Evolutionary conservation across 2,113 vertebrate species (phyloP).

Genomic region (Daphoenositta chrysoptera): DNA sequence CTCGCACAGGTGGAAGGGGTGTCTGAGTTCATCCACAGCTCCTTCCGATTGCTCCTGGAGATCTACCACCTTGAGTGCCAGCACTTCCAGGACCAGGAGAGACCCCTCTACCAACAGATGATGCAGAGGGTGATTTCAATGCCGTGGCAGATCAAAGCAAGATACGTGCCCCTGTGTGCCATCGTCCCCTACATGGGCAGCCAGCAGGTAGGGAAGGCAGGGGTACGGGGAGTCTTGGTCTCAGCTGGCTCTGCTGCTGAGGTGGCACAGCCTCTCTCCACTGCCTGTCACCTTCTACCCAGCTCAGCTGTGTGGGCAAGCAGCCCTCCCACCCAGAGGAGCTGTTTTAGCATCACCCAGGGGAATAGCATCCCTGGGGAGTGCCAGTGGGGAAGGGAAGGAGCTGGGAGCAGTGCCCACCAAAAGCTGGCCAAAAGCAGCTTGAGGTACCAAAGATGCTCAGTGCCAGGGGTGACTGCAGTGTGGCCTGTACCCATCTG

Average conservation of each 20-base stretch:
- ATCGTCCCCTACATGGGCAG: constrained; percentile 80
- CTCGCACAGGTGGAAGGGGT: constrained; percentile 81
- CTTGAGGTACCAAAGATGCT: not conserved
- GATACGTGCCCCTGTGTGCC: constrained; percentile 78
- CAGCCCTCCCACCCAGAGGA: not conserved
- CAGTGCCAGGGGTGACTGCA: not conserved
- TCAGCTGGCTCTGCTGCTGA: not conserved
- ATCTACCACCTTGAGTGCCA: constrained; percentile 79
- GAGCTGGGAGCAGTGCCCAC: no score
- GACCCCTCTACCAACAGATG: constrained; percentile 65
- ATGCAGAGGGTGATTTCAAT: constrained; percentile 72
- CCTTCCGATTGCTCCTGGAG: constrained; percentile 78
- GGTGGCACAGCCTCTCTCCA: not conserved
- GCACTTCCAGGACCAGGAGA: constrained; percentile 66
- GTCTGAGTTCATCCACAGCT: constrained; percentile 73
- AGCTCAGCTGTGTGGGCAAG: not conserved
- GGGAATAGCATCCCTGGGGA: not conserved
- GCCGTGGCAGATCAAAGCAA: constrained; percentile 84
- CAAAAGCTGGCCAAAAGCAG: not conserved
- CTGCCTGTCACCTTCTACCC: not conserved
- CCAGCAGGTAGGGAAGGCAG: constrained; percentile 65
- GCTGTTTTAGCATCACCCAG: not conserved
- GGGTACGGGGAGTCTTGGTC: fast-evolving
- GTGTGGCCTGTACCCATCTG: not conserved
- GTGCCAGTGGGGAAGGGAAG: not conserved